Conservation (phyloP, 2,888 invertebrate genomes). For the Limenitis arthemis region DNA sequence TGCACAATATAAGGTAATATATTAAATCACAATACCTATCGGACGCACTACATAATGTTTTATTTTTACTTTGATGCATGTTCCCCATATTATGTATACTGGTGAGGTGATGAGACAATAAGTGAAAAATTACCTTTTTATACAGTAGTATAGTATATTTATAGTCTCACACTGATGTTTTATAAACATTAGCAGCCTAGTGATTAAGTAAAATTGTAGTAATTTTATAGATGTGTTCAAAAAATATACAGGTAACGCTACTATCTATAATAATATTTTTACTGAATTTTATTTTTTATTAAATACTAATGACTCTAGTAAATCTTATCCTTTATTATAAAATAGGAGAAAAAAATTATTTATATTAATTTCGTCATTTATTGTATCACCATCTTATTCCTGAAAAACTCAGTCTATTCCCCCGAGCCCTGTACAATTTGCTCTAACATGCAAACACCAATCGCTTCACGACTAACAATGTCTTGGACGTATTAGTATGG, state of each 20-base stretch:
- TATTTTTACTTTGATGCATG: slow-evolving; percentile 7
- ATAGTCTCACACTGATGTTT: no score
- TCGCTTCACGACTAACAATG: slow-evolving; percentile 72
- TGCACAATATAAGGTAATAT: slow-evolving; percentile 85
- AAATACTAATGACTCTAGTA: no score
- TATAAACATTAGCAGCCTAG: no score
- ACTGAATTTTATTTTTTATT: no score
- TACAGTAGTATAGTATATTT: no score
- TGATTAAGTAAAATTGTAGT: no score
- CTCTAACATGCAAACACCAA: slow-evolving; percentile 74
- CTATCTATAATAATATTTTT: no score
- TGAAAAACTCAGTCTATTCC: slow-evolving; percentile 20
- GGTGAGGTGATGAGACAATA: no score
- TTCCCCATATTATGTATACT: not conserved
- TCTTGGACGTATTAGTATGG: slow-evolving; percentile 67
- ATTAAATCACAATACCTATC: slow-evolving; percentile 1
- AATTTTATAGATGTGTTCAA: no score
- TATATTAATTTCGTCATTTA: slow-evolving; percentile 15
- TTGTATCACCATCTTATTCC: slow-evolving; percentile 4
- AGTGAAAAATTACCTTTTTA: no score
- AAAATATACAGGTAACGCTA: no score
- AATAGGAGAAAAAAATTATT: slow-evolving; percentile 21
- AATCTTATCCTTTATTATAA: no score
- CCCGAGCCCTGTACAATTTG: slow-evolving; percentile 62
- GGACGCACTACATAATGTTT: slow-evolving; percentile 11